phyloP scores from a whole-genome alignment of 2,888 invertebrate genomes.

The Microplitis deprimator region DNA sequence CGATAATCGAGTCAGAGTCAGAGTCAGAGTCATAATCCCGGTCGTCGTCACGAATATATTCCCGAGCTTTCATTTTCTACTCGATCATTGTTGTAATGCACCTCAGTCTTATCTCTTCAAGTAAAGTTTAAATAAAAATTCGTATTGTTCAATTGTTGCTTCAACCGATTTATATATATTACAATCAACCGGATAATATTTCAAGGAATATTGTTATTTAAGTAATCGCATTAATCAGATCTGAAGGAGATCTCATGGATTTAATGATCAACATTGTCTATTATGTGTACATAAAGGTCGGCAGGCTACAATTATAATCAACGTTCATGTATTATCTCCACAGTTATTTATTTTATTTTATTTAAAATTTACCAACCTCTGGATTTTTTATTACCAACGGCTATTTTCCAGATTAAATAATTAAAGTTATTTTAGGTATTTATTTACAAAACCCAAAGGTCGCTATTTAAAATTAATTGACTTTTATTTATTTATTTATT shows the following conservation, averaged over 20 bases:
- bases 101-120: no score
- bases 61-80: no score
- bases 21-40: no score
- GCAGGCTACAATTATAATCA: neutral
- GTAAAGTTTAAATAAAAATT: neutral
- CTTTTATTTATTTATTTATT: neutral
- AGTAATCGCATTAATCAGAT: neutral
- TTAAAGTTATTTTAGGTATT: neutral
- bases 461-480: neutral
- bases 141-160: neutral
- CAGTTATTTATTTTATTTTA: neutral
- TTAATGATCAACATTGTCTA: slow-evolving; percentile 1
- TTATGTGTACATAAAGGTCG: neutral
- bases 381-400: no score
- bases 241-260: neutral
- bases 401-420: neutral
- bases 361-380: neutral
- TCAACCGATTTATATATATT: neutral
- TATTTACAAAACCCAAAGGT: neutral
- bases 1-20: no score
- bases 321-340: neutral
- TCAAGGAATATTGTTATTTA: neutral
- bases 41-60: no score
- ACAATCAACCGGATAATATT: neutral
- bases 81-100: no score